These are phyloP conservation scores for Phortica okadai DNA, from an alignment of 2,888 invertebrate species.

Conservation along the genomic window DNA sequence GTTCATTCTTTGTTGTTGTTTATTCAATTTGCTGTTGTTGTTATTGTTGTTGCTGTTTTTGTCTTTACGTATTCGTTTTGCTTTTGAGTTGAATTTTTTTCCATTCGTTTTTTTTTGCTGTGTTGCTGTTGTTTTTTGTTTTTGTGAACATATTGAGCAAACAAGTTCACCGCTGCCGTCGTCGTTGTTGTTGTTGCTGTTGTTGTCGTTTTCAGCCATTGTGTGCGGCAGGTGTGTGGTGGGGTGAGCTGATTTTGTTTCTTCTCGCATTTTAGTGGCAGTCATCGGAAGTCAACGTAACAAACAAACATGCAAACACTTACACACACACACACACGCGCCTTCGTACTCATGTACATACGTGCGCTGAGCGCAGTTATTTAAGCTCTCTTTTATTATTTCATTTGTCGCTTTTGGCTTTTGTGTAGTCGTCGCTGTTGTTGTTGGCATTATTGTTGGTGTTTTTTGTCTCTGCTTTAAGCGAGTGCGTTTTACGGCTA, in stretches of 20 bases:
- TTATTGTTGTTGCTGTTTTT: constrained; percentile 43
- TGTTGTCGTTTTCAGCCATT: constrained; percentile 35
- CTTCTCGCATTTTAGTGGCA: constrained; percentile 49
- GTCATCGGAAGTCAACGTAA: constrained; percentile 72
- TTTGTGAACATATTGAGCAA: constrained; percentile 72
- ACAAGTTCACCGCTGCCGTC: constrained; percentile 69
- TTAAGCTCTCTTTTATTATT: constrained; percentile 69
- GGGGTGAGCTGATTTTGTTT: constrained; percentile 21
- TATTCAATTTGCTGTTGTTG: background rate
- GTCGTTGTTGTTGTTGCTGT: constrained; percentile 33
- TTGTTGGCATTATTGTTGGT: constrained; percentile 43
- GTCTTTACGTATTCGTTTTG: constrained; percentile 44
- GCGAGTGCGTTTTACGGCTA: constrained; percentile 24
- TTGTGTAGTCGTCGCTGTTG: constrained; percentile 64
- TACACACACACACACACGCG: constrained; percentile 40
- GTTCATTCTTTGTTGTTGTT: constrained; percentile 41
- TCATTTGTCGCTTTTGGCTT: constrained; percentile 72
- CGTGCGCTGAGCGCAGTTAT: constrained; percentile 53
- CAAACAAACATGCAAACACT: constrained; percentile 69
- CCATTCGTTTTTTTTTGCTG: constrained; percentile 31
- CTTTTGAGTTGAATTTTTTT: constrained; percentile 26
- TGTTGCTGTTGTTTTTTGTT: constrained; percentile 49
- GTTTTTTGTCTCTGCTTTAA: constrained; percentile 19
- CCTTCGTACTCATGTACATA: constrained; percentile 2
- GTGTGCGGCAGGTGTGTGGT: constrained; percentile 42